Evolutionary conservation across 2,888 invertebrate genomes (phyloP).

Genomic region (Stramonita haemastoma): DNA sequence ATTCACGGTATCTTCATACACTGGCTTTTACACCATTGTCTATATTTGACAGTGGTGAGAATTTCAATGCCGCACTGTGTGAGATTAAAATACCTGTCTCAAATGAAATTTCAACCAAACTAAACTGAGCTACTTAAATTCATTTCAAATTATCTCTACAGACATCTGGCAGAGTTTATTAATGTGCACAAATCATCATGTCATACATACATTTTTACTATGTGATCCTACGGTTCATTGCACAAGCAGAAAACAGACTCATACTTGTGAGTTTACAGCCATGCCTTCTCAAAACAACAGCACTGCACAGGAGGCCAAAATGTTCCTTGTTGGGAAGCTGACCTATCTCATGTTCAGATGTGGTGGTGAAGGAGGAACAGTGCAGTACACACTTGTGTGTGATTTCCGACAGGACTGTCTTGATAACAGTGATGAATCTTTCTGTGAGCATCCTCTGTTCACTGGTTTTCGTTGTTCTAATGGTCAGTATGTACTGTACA

Average conservation of each 20-base stretch:
- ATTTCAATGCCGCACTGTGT: not conserved
- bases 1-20: not conserved
- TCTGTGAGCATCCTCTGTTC: constrained; percentile 1
- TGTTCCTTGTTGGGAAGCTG: too few species aligned
- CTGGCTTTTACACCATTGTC: not conserved
- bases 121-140: not conserved
- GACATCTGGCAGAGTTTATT: not conserved
- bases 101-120: too few species aligned
- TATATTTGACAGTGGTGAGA: not conserved
- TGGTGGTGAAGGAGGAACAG: not conserved
- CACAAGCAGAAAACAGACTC: not conserved
- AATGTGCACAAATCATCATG: not conserved
- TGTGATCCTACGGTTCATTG: not conserved
- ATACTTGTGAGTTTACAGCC: not conserved
- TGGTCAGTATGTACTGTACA: not conserved
- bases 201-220: not conserved
- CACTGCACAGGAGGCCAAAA: not conserved
- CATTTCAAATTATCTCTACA: not conserved
- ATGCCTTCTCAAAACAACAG: not conserved
- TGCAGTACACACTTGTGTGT: not conserved
- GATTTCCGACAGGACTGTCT: constrained; percentile 9
- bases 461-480: not conserved
- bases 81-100: not conserved
- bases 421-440: constrained; percentile 1
- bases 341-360: not conserved